These are phyloP conservation scores for Martes martes DNA, from an alignment of 2,113 vertebrate genomes.

Conservation along the genomic window DNA sequence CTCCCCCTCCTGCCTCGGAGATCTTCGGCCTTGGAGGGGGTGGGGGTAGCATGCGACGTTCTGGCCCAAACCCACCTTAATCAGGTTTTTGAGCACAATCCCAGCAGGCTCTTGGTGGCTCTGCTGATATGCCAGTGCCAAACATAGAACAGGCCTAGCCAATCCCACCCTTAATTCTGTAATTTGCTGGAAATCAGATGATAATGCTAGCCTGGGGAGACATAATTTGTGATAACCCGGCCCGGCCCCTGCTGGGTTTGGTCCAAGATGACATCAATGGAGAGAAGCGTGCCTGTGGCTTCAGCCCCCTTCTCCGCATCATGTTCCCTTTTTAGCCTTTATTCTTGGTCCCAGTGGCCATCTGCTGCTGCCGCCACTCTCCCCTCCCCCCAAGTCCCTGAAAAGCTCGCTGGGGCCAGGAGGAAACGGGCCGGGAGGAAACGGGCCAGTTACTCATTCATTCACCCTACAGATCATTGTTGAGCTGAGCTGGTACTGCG, in stretches of 20 bases:
- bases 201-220: not conserved
- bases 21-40: not conserved
- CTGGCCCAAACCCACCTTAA: not conserved
- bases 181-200: slow-evolving; percentile 22
- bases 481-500: rapidly evolving
- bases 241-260: not conserved
- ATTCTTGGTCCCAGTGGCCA: not conserved
- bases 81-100: not conserved
- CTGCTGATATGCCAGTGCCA: not conserved
- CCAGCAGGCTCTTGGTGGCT: not conserved
- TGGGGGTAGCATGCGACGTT: rapidly evolving
- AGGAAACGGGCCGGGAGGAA: too few relatives aligned
- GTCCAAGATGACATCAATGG: not conserved
- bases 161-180: not conserved
- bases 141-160: not conserved
- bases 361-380: not conserved
- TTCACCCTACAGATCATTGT: not conserved
- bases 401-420: not conserved
- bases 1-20: not conserved
- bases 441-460: not conserved
- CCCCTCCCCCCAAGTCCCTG: not conserved
- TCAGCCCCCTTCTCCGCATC: not conserved
- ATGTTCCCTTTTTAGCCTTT: not conserved
- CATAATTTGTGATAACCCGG: not conserved
- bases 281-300: not conserved